These are phyloP conservation scores for Drosophila lacteicornis DNA, from an alignment of 1,140 invertebrate species.

Conservation along the genomic window DNA sequence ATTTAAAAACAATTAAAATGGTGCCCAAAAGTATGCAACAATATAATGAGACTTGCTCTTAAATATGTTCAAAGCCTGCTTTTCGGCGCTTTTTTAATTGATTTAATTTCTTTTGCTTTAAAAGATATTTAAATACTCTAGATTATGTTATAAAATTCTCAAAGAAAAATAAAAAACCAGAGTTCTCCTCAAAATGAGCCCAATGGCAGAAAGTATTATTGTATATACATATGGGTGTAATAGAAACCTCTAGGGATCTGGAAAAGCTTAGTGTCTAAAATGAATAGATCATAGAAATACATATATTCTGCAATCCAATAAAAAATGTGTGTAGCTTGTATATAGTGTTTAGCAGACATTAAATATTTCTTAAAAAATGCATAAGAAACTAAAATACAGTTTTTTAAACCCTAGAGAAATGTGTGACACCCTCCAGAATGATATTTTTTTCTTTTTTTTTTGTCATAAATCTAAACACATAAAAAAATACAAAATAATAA, in stretches of 20 bases:
- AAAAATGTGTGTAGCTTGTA: conserved; percentile 23
- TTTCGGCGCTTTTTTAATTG: neutral
- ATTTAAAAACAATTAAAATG: too few relatives aligned
- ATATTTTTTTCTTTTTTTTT: conserved; percentile 2
- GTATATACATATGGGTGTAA: conserved; percentile 14
- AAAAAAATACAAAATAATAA: conserved; percentile 6
- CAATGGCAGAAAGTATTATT: neutral
- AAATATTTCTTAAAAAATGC: neutral
- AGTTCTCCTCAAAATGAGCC: neutral
- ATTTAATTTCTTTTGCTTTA: neutral
- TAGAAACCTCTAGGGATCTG: neutral
- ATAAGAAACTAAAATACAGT: conserved; percentile 5
- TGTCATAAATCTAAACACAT: conserved; percentile 11
- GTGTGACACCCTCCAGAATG: neutral
- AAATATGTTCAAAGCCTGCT: too few relatives aligned
- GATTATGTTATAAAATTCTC: too few relatives aligned
- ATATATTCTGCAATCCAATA: neutral
- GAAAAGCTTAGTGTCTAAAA: conserved; percentile 1
- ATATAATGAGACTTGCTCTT: too few relatives aligned
- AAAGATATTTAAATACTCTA: too few relatives aligned
- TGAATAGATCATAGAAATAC: neutral
- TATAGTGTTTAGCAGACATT: conserved; percentile 9
- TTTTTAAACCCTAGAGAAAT: conserved; percentile 23
- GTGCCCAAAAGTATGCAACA: too few relatives aligned
- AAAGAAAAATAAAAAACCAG: neutral